Conservation (phyloP, 2,888 invertebrate species). For the Amphimallon solstitiale region DNA sequence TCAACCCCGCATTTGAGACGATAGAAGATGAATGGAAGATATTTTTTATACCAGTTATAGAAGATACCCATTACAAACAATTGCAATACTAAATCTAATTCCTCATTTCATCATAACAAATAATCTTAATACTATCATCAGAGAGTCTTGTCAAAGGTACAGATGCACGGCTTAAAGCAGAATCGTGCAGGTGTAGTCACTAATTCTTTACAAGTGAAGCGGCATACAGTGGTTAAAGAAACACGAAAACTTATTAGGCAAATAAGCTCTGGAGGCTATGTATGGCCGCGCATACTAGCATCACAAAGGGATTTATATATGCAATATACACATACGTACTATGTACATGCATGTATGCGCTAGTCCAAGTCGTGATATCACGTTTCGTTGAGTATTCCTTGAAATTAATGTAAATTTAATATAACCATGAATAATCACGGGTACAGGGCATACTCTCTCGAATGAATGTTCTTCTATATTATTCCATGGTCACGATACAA, state of each 20-base stretch:
- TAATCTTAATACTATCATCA: too few species aligned
- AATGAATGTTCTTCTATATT: background rate
- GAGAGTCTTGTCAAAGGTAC: background rate
- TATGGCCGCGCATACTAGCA: constrained; percentile 11
- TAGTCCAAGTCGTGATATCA: constrained; percentile 21
- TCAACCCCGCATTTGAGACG: too few species aligned
- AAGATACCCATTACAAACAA: too few species aligned
- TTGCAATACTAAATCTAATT: too few species aligned
- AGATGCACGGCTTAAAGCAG: background rate
- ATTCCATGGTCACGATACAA: constrained; percentile 21
- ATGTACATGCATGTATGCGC: constrained; percentile 10
- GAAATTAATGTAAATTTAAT: constrained; percentile 42
- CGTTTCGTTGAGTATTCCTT: constrained; percentile 36
- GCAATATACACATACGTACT: constrained; percentile 7
- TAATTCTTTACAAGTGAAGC: constrained; percentile 32
- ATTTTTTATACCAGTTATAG: too few species aligned
- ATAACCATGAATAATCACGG: constrained; percentile 37
- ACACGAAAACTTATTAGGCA: constrained; percentile 37
- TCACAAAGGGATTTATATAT: background rate
- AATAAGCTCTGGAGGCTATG: constrained; percentile 30
- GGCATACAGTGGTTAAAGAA: constrained; percentile 4
- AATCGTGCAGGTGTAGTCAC: constrained; percentile 32
- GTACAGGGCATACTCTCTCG: constrained; percentile 13
- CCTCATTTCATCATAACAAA: too few species aligned
- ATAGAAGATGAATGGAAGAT: too few species aligned